These are phyloP conservation scores for Phania funesta DNA, from an alignment of 2,888 invertebrate species.

Conservation along the genomic window DNA sequence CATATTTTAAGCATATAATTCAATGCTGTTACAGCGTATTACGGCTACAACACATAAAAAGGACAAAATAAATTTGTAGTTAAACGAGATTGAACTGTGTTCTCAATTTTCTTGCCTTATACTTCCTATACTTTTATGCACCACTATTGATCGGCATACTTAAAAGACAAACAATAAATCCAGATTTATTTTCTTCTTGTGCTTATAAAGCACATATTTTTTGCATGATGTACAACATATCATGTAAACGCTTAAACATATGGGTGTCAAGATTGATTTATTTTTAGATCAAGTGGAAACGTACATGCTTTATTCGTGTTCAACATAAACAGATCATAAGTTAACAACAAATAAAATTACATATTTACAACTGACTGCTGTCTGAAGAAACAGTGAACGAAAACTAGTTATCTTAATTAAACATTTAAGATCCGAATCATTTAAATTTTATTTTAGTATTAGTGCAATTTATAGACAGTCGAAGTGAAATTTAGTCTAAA, in stretches of 20 bases:
- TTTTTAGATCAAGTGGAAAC: neutral
- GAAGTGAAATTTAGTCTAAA: too few species aligned
- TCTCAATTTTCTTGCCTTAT: neutral
- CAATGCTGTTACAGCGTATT: too few species aligned
- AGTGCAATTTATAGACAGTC: too few species aligned
- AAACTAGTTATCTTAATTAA: too few species aligned
- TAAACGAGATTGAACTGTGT: neutral
- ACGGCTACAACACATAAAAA: too few species aligned
- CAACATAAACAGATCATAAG: neutral
- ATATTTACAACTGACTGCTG: neutral
- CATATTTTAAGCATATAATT: too few species aligned
- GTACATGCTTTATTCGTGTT: neutral
- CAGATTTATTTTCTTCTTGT: neutral
- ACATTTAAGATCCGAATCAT: too few species aligned
- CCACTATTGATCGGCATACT: slow-evolving; percentile 22
- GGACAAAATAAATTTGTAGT: too few species aligned
- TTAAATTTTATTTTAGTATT: too few species aligned
- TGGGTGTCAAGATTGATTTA: neutral
- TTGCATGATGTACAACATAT: neutral
- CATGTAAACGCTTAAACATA: neutral
- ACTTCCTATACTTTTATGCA: neutral
- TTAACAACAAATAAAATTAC: slow-evolving; percentile 3
- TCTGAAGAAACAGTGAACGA: too few species aligned
- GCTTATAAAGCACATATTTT: neutral
- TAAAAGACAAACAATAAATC: slow-evolving; percentile 1